These are phyloP conservation scores for Muricea muricata DNA, from an alignment of 92 coral and sea anemone species.

Conservation along the genomic window DNA sequence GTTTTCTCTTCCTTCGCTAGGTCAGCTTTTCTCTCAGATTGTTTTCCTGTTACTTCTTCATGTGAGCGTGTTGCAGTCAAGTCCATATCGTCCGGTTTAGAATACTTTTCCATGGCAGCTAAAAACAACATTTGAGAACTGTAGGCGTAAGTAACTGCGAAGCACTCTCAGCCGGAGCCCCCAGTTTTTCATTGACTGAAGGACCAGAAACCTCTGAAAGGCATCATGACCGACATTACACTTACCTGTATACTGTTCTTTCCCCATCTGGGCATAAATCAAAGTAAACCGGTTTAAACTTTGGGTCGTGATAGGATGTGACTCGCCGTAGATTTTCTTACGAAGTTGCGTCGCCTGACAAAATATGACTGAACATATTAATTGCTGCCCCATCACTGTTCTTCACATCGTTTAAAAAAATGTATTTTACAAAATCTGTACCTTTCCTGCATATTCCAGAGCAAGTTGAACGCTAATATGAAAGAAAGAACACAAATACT, in stretches of 20 bases:
- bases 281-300: constrained; percentile 92
- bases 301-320: constrained; percentile 78
- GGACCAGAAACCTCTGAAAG: too few relatives aligned
- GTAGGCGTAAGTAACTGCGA: too few relatives aligned
- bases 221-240: too few relatives aligned
- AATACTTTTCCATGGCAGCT: constrained; percentile 72
- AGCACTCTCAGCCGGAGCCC: too few relatives aligned
- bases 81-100: constrained; percentile 14
- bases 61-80: neutral
- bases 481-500: neutral
- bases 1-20: constrained; percentile 8
- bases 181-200: too few relatives aligned
- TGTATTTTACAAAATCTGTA: too few relatives aligned
- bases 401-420: too few relatives aligned
- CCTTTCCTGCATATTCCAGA: constrained; percentile 96
- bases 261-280: constrained; percentile 98
- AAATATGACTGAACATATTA: neutral
- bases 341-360: constrained; percentile 90
- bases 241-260: constrained; percentile 91
- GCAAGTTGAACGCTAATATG: constrained; percentile 86
- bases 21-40: constrained; percentile 11
- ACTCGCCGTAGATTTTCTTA: constrained; percentile 85
- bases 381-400: too few relatives aligned
- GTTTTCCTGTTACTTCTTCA: neutral
- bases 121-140: neutral